Percentiles rank a stretch among this genome's conserved stretches.
These are phyloP conservation scores for Pelvicachromis taeniatus DNA, from an alignment of 2,113 vertebrate genomes.

Conservation along the genomic window DNA sequence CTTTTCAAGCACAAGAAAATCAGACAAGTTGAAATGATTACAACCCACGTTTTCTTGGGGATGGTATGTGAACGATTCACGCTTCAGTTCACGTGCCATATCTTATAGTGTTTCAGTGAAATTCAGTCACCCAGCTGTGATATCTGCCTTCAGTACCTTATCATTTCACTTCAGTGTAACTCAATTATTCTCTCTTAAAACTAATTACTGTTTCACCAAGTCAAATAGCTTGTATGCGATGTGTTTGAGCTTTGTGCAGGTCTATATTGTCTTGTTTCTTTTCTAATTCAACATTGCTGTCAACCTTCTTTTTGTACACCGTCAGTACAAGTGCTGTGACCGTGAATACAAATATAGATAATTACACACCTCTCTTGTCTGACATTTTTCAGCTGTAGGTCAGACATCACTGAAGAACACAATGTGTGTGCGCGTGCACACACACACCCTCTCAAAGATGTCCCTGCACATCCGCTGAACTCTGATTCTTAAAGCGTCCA, in stretches of 20 bases:
- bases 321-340: background rate
- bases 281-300: slow-evolving; percentile 2
- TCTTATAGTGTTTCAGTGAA: background rate
- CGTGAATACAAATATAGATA: slow-evolving; percentile 26
- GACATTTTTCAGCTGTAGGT: slow-evolving; percentile 20
- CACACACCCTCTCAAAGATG: background rate
- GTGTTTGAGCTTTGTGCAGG: background rate
- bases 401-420: background rate
- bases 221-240: background rate
- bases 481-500: background rate
- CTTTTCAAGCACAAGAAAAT: background rate
- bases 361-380: background rate
- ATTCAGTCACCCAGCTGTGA: background rate
- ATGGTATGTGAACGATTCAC: background rate
- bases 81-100: background rate
- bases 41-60: background rate
- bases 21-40: background rate
- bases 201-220: background rate
- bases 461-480: background rate
- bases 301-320: background rate
- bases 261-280: background rate
- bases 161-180: background rate
- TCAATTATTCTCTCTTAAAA: background rate
- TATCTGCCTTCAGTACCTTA: background rate
- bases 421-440: rapidly evolving